A percentile compares a stretch with the other conserved stretches of the same genome.
These are phyloP conservation scores for Drosophila pseudoananassae DNA, from an alignment of 1,140 invertebrate species.

Conservation along the genomic window DNA sequence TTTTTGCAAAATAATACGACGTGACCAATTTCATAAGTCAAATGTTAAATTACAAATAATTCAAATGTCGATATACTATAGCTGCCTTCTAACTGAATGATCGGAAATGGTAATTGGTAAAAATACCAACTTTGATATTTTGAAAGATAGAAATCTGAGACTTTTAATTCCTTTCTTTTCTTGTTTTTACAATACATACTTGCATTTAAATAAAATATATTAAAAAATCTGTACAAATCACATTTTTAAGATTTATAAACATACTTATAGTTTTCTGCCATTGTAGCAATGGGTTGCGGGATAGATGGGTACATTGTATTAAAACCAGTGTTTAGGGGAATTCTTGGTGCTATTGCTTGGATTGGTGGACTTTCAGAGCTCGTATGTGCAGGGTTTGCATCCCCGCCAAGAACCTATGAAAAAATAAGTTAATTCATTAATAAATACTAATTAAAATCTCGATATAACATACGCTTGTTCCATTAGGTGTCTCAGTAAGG, in stretches of 20 bases:
- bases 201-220: no score
- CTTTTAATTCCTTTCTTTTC: no score
- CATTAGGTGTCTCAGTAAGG: conserved; percentile 58
- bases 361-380: conserved; percentile 86
- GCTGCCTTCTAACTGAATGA: no score
- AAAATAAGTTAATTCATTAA: not conserved
- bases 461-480: conserved; percentile 41
- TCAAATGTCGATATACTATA: no score
- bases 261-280: conserved; percentile 97
- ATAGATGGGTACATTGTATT: conserved; percentile 98
- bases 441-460: not conserved
- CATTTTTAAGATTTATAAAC: conserved; percentile 14
- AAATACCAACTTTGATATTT: no score
- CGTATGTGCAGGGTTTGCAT: conserved; percentile 57
- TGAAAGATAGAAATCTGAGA: no score
- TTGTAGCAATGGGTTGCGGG: conserved; percentile 96
- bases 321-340: conserved; percentile 94
- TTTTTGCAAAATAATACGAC: no score
- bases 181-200: no score
- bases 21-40: no score
- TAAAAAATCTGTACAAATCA: no score
- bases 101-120: no score
- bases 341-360: conserved; percentile 87
- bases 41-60: no score
- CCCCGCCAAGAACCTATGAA: conserved; percentile 59